Conservation (phyloP, 1,140 invertebrate genomes). For the Drosophila aff. region DNA sequence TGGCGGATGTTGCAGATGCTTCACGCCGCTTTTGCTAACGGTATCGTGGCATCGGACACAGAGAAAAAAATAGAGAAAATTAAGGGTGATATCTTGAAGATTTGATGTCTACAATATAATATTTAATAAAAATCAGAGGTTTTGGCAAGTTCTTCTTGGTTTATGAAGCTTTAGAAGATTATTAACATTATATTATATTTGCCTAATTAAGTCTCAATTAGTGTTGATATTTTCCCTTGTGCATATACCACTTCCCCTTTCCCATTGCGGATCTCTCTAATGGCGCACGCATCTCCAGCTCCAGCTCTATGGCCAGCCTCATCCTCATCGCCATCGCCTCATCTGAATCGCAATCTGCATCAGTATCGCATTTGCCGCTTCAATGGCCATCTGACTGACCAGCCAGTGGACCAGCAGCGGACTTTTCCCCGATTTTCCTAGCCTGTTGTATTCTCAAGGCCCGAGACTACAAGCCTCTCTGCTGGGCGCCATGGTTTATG, state of each 20-base stretch:
- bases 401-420: constrained; percentile 25
- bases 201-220: too few relatives aligned
- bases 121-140: neutral
- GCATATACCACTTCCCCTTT: constrained; percentile 8
- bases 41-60: constrained; percentile 38
- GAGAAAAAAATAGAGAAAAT: neutral
- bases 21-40: constrained; percentile 69
- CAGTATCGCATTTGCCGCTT: constrained; percentile 72
- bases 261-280: constrained; percentile 56
- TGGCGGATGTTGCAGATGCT: constrained; percentile 56
- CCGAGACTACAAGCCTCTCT: constrained; percentile 7
- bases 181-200: too few relatives aligned
- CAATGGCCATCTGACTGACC: constrained; percentile 74
- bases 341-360: constrained; percentile 63
- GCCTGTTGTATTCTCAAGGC: constrained; percentile 19
- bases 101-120: neutral
- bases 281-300: constrained; percentile 64
- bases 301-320: neutral
- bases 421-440: constrained; percentile 30
- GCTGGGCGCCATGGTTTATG: constrained; percentile 75
- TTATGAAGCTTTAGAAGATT: neutral
- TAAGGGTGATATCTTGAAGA: neutral
- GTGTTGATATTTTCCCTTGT: neutral
- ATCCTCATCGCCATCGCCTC: constrained; percentile 63
- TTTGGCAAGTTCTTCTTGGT: neutral